Percentiles rank a stretch among this genome's conserved stretches.
Conservation (phyloP, 2,888 invertebrate species). For the Cataglyphis livida region DNA sequence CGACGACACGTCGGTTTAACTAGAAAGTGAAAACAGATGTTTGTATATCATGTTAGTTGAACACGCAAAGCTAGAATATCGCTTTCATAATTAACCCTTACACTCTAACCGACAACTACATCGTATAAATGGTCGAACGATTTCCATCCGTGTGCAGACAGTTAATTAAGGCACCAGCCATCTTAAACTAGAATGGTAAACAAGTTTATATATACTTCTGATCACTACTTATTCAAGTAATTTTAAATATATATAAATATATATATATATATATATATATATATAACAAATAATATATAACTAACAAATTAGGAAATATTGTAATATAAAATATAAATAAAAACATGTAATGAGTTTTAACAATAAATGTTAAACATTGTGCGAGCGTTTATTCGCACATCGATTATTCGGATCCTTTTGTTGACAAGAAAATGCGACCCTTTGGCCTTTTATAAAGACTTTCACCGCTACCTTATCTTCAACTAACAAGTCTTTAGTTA, state of each 20-base stretch:
- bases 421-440: conserved; percentile 28
- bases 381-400: background rate
- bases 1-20: background rate
- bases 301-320: background rate
- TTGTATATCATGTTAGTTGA: conserved; percentile 2
- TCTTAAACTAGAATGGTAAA: background rate
- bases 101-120: background rate
- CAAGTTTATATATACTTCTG: background rate
- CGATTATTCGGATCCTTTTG: conserved; percentile 24
- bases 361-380: too few species aligned
- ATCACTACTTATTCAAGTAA: background rate
- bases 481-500: conserved; percentile 17
- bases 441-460: conserved; percentile 49
- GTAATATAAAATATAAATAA: background rate
- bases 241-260: background rate
- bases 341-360: background rate
- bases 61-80: conserved; percentile 16
- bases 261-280: background rate
- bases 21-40: conserved; percentile 37
- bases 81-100: conserved; percentile 28
- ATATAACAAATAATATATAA: background rate
- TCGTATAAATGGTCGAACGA: background rate
- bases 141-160: background rate
- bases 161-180: background rate
- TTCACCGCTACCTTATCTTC: conserved; percentile 38